Evolutionary conservation across 2,113 vertebrate species (phyloP).

Genomic region (Sterna hirundo): DNA sequence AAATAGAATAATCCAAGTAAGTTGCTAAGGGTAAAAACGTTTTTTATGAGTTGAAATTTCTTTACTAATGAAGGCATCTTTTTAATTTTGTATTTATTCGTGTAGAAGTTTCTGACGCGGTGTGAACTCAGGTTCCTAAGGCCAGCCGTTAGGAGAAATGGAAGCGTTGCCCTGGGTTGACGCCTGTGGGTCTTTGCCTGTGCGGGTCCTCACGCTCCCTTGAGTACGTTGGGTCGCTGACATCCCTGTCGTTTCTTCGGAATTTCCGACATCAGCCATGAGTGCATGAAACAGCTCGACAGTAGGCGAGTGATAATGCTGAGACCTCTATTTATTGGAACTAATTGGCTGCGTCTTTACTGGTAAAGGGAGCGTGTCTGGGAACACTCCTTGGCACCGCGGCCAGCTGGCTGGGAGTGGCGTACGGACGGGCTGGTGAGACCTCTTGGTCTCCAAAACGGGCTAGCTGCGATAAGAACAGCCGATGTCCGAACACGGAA

Average conservation of each 20-base stretch:
- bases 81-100: background rate
- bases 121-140: background rate
- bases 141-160: background rate
- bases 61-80: background rate
- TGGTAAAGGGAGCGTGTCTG: background rate
- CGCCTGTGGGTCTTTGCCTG: background rate
- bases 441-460: background rate
- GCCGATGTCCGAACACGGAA: background rate
- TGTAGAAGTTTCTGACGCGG: background rate
- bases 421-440: background rate
- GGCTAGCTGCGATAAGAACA: background rate
- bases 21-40: background rate
- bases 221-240: background rate
- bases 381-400: background rate
- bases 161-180: background rate
- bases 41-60: background rate
- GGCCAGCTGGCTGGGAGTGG: background rate
- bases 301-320: background rate
- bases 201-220: background rate
- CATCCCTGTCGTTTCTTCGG: background rate
- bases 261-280: background rate
- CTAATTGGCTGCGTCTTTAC: background rate
- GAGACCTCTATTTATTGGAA: background rate
- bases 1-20: background rate
- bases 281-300: background rate